phyloP scores from a whole-genome alignment of 1,140 invertebrate genomes.

The Saccostrea cuccullata region DNA sequence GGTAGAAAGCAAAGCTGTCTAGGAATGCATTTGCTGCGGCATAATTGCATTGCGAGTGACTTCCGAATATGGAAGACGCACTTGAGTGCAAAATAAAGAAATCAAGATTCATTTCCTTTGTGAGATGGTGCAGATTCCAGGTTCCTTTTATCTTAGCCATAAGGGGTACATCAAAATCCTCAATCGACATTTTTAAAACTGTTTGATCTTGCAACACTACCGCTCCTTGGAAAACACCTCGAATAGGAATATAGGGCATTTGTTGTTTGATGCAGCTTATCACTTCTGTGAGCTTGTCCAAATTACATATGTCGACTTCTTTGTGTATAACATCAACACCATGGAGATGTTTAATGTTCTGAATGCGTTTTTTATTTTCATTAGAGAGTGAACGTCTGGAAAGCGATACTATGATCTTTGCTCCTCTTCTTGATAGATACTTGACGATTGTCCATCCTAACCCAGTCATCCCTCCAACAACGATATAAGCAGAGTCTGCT shows the following conservation, averaged over 20 bases:
- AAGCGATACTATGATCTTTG: not conserved
- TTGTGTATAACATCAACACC: not conserved
- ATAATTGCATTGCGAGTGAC: constrained; percentile 64
- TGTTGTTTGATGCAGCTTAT: not conserved
- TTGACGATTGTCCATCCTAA: constrained; percentile 62
- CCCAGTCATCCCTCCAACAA: constrained; percentile 62
- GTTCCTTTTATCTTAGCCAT: constrained; percentile 14
- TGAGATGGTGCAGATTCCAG: constrained; percentile 15
- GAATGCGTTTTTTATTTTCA: not conserved
- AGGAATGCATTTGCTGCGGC: constrained; percentile 66
- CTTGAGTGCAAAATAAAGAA: constrained; percentile 68
- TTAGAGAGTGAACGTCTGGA: not conserved
- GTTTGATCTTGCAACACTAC: not conserved
- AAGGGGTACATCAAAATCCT: not conserved
- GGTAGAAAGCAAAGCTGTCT: constrained; percentile 62
- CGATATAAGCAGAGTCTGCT: constrained; percentile 54
- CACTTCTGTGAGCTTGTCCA: not conserved
- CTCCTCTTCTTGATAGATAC: constrained; percentile 57
- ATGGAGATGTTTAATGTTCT: not conserved
- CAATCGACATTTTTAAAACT: not conserved
- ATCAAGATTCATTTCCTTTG: constrained; percentile 51
- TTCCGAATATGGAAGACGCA: constrained; percentile 61
- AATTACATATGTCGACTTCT: not conserved
- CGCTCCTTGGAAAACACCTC: constrained; percentile 31
- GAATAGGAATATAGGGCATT: not conserved